Percentiles rank a stretch among this genome's conserved stretches.
These are phyloP conservation scores for Odocoileus virginianus DNA, from an alignment of 2,113 vertebrate species.

Conservation along the genomic window DNA sequence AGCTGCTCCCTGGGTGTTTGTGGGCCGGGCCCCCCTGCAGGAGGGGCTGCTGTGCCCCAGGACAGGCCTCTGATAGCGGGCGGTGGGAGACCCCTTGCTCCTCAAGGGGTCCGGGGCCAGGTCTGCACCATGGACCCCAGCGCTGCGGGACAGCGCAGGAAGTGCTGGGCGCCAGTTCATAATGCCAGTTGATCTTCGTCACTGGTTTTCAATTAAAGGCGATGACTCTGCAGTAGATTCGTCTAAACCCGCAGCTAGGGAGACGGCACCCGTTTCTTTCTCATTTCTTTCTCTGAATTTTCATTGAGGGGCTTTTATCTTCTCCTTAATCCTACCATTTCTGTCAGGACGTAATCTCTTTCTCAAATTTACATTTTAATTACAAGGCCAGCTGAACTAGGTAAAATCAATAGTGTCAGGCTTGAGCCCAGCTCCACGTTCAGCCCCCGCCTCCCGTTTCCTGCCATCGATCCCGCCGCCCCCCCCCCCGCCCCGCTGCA, in stretches of 20 bases:
- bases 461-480: conserved; percentile 87
- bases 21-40: not conserved
- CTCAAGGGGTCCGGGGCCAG: not conserved
- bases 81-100: rapidly evolving
- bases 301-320: conserved; percentile 91
- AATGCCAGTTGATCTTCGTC: conserved; percentile 59
- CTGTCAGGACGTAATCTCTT: conserved; percentile 98
- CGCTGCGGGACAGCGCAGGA: rapidly evolving
- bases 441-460: conserved; percentile 86
- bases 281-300: conserved; percentile 82
- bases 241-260: conserved; percentile 79
- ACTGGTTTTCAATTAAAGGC: conserved; percentile 72
- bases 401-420: conserved; percentile 94
- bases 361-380: conserved; percentile 99
- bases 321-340: conserved; percentile 91
- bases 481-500: conserved; percentile 81
- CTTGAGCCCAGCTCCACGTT: conserved; percentile 81
- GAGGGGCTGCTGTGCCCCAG: not conserved
- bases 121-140: not conserved
- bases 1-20: rapidly evolving
- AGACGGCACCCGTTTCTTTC: conserved; percentile 73
- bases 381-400: conserved; percentile 97
- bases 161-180: conserved; percentile 1
- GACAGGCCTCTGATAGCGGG: rapidly evolving
- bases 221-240: conserved; percentile 72